These are phyloP conservation scores for Intellagama lesueurii DNA, from an alignment of 2,797 vertebrate genomes.

Conservation along the genomic window DNA sequence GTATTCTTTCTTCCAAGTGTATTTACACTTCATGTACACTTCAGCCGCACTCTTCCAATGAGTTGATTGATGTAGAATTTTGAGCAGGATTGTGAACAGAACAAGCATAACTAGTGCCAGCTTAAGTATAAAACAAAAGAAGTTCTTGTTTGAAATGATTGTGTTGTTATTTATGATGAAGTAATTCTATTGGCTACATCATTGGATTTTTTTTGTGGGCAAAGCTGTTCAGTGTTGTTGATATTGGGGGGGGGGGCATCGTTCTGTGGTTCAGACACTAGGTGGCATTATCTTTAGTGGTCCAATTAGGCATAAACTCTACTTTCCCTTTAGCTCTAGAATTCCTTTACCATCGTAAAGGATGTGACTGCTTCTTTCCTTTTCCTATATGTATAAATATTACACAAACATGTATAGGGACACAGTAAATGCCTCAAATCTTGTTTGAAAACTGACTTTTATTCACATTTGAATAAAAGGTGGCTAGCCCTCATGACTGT, in stretches of 20 bases:
- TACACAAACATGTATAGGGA: background rate
- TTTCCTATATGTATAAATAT: too few species aligned
- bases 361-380: background rate
- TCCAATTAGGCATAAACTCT: background rate
- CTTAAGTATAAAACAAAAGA: constrained; percentile 42
- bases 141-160: constrained; percentile 22
- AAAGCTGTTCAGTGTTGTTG: background rate
- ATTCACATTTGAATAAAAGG: too few species aligned
- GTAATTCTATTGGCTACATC: background rate
- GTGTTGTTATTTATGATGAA: constrained; percentile 51
- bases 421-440: background rate
- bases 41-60: constrained; percentile 21
- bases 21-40: constrained; percentile 1
- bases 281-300: background rate
- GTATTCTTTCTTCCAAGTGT: constrained; percentile 4
- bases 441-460: background rate
- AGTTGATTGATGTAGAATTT: constrained; percentile 53
- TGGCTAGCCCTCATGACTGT: background rate
- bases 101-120: constrained; percentile 35
- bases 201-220: background rate
- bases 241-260: background rate
- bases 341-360: background rate
- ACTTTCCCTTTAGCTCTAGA: background rate
- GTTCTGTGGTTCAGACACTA: background rate
- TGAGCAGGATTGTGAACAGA: constrained; percentile 22